Evolutionary conservation across 2,113 vertebrate genomes (phyloP).

Genomic region (Electrona antarctica): DNA sequence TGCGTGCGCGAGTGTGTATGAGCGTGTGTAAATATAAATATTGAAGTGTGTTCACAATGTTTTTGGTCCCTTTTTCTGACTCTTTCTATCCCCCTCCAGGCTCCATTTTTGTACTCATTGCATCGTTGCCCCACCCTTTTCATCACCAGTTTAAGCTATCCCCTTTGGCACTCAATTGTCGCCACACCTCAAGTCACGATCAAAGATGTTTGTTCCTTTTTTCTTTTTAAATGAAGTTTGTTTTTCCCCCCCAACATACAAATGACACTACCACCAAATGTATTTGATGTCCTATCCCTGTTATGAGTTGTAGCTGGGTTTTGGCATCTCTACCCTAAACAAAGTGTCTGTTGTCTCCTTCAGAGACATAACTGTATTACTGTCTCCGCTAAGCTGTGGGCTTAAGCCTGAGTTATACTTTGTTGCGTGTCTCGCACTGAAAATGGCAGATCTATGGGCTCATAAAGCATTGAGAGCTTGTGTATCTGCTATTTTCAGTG

Average conservation of each 20-base stretch:
- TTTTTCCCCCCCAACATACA: slow-evolving; percentile 1
- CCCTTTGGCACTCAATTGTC: slow-evolving; percentile 44
- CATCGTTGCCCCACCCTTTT: slow-evolving; percentile 11
- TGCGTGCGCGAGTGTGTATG: slow-evolving; percentile 31
- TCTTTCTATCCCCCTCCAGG: slow-evolving; percentile 59
- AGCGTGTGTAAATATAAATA: slow-evolving; percentile 74
- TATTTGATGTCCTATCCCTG: slow-evolving; percentile 19
- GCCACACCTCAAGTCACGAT: slow-evolving; percentile 40
- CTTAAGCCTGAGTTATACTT: neutral
- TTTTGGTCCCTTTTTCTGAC: slow-evolving; percentile 56
- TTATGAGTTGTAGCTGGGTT: slow-evolving; percentile 25
- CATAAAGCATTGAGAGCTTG: no score
- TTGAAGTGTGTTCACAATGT: slow-evolving; percentile 71
- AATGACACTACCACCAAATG: slow-evolving; percentile 29
- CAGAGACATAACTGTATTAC: slow-evolving; percentile 7
- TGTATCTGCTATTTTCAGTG: no score
- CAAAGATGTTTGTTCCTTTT: slow-evolving; percentile 23
- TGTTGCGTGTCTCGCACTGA: no score
- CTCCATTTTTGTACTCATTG: slow-evolving; percentile 55
- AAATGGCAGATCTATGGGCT: no score
- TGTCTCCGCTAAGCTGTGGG: slow-evolving; percentile 24
- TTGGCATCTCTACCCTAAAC: slow-evolving; percentile 41
- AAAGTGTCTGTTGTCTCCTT: slow-evolving; percentile 24
- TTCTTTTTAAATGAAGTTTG: slow-evolving; percentile 12
- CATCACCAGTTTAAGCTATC: slow-evolving; percentile 28